Evolutionary conservation across 1,140 invertebrate species (phyloP), one percentile per base, ranked within the genome.

Genomic region (Oryzaephilus surinamensis): DNA sequence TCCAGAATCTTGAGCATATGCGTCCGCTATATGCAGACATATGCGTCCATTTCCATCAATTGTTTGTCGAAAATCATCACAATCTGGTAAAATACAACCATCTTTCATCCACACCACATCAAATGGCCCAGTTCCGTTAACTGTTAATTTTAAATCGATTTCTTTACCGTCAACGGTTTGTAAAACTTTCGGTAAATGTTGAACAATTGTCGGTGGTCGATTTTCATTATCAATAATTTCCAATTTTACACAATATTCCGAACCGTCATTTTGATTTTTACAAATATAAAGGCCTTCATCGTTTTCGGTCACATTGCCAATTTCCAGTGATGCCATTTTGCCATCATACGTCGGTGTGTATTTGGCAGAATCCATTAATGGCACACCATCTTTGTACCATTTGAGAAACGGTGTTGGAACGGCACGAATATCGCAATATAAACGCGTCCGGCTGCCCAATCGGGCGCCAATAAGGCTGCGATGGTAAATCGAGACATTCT

Each of bases 41-140:
- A 61, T 17, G 76, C 74, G n/a, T n/a, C n/a, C n/a, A 29, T 77
- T 71, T 30, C 69, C 71, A 31, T 73, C 70, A 46, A 73, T 65
- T 18, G 76, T 61, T 51, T 81, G 77, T 28, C 63, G 67, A 54
- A 68, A 71, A 49, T 78, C 73, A n/a, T 72, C 69, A 45, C 71
- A 75, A 51, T 84, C 70, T n/a, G 68, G 65, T 14, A 90, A 58
- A 27, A 76, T 67, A 44, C 73, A 70, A 14, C 72, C 75, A 50
- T 84, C 75, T 49, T 77, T 77, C 18, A 74, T 67, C 85, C 85
- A 90, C 17, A 71, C 54, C 7, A 85, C 71, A 14, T 71, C 70
- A 33, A 80, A 73, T 6, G 80, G 79, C 36, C 71, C 66, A 49
- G 64, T 64, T 19, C 76, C 77, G 8, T 14, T 43, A 12, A 49